Conservation (phyloP, 2,888 invertebrate species). For the Leptinotarsa rubiginosa region DNA sequence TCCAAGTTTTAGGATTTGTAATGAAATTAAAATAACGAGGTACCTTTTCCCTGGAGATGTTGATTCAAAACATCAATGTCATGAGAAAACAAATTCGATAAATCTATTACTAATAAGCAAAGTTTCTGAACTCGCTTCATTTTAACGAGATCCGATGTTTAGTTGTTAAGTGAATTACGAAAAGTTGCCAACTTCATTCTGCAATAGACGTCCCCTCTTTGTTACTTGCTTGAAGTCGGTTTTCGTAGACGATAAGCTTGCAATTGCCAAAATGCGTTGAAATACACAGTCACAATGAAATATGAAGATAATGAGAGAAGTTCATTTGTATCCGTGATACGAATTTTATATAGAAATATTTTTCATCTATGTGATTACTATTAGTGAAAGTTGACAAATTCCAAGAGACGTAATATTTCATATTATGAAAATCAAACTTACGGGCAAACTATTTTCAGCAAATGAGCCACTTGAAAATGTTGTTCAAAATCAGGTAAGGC, state of each 20-base stretch:
- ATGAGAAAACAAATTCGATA: conserved; percentile 13
- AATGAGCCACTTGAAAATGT: too few relatives aligned
- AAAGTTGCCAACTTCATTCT: conserved; percentile 9
- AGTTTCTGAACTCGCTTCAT: conserved; percentile 13
- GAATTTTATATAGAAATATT: not conserved
- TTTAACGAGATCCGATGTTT: conserved; percentile 14
- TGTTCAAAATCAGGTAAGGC: too few relatives aligned
- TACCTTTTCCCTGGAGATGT: not conserved
- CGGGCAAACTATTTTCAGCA: too few relatives aligned
- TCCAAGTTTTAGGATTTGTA: conserved; percentile 30
- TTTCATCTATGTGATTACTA: too few relatives aligned
- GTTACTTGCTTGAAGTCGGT: conserved; percentile 3
- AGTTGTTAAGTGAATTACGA: conserved; percentile 16
- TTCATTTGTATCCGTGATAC: not conserved
- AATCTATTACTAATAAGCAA: conserved; percentile 15
- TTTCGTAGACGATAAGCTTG: not conserved
- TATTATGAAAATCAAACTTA: too few relatives aligned
- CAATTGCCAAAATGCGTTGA: not conserved
- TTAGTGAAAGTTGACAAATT: too few relatives aligned
- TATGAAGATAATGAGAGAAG: conserved; percentile 3
- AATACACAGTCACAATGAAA: not conserved
- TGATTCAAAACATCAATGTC: conserved; percentile 9
- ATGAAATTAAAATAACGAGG: conserved; percentile 43
- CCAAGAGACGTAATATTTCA: too few relatives aligned
- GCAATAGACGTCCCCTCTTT: not conserved